Evolutionary conservation across 2,113 vertebrate genomes (phyloP), one percentile per base, ranked within the genome.

Genomic region (Sorex fumeus): DNA sequence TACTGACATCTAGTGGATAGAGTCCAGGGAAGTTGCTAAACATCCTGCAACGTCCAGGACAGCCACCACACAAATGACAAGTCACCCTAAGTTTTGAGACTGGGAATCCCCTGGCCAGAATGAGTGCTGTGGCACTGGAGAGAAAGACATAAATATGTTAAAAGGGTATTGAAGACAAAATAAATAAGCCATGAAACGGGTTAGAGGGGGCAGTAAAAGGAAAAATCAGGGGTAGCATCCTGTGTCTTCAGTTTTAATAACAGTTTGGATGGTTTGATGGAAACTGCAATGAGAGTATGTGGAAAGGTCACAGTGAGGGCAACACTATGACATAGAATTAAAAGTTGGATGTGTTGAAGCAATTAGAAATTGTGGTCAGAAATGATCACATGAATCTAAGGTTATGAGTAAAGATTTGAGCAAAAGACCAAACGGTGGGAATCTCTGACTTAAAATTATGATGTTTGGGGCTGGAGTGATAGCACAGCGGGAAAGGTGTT

Each of bases 1-100:
- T 88, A 76, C 88, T 93, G 95, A 83, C 95, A 96, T 85, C 95
- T 97, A 96, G 96, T 93, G 95, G 93, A 80, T 32, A 90, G 32
- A 93, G 30, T 25, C 40, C 71, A 21, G n/a, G 47, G 36, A 85
- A 71, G 8, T 71, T 27, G 19, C 15, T 18, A 11, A 82, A 34
- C 18, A 53, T 62, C 36, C 50, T 62, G 0, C 32, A 30, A 2
- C 3, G 7, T 23, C 81, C 3, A n/a, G 40, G 16, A 25, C 21
- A 25, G 1, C 27, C 28, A 64, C 60, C 28, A 6, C 9, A 23
- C 30, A 79, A 62, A 43, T 57, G 71, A 50, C 21, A 27, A 62
- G 40, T 32, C 28, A 3, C 57, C 66, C 27, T 43, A 60, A n/a
- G 28, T 21, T 84, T 79, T 36, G 50, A 88, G 18, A 19, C 8